Base-by-base conservation (phyloP, 2,888 invertebrate genomes). In the Sarcophaga rosellei region DNA sequence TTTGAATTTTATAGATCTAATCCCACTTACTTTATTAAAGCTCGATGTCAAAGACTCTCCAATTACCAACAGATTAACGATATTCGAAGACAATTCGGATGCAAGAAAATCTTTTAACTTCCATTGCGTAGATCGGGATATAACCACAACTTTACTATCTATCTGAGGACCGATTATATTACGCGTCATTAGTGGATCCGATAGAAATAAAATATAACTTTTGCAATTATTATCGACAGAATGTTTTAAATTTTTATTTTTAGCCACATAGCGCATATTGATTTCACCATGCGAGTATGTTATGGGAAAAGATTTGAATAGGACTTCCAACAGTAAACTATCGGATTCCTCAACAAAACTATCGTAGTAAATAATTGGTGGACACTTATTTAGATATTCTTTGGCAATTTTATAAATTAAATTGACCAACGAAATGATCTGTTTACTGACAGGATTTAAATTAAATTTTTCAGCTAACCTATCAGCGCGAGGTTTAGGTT, bases 101-200 rank as follows among this genome's bases (percentile, higher is more conserved):
- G 94, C 93, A 21, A 97, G 91, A 93, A 96, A 97, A 89, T 96
- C 96, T 81, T 95, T 95, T 1, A 97, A 94, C 44, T 95, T 95
- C 96, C 96, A 97, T 89, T 96, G 96, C 0, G 96, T 95, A 2
- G 96, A 96, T 89, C 95, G 94, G 0, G 96, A 95, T 0, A 96
- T 94, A 1, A 97, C 91, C 0, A 97, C 93, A 0, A 97, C 95
- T 90, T 95, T 95, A 88, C 94, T 95, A 0, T 94, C 92, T 2
- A 94, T 94, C 90, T 96, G 95, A 76, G 95, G 94, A 0, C 95
- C 95, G 72, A 96, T 92, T 53, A 96, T 93, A 70, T 90, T 89
- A 8, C 94, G 94, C 76, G 95, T 94, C 88, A 93, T 94, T 91
- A 94, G 94, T 0, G 96, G 95, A 90, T 96, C 95, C 21, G 94